Evolutionary conservation across 1,140 invertebrate genomes (phyloP).

Genomic region (Himalopsyche phryganea): DNA sequence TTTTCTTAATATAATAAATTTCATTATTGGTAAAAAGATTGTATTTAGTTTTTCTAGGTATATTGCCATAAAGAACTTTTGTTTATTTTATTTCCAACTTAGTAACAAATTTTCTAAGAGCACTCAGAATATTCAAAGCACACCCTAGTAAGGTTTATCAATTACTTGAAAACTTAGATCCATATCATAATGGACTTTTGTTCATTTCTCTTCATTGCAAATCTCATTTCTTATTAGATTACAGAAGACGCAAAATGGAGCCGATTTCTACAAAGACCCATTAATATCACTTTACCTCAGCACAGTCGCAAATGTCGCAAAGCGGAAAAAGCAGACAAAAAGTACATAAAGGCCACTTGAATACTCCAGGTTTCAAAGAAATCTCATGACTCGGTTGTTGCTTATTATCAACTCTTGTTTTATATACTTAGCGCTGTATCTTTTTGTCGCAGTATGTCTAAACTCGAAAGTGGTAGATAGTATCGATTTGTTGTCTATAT

Average conservation of each 20-base stretch:
- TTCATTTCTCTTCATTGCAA: constrained; percentile 30
- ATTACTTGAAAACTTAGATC: constrained; percentile 18
- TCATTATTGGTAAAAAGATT: too few relatives aligned
- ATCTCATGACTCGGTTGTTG: background rate
- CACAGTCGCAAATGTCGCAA: constrained; percentile 9
- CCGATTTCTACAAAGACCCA: constrained; percentile 11
- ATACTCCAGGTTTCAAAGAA: constrained; percentile 4
- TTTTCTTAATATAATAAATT: too few relatives aligned
- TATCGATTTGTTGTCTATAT: too few relatives aligned
- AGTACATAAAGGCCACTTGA: constrained; percentile 14
- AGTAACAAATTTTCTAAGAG: too few relatives aligned
- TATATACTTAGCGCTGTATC: too few relatives aligned
- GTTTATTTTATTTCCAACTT: too few relatives aligned
- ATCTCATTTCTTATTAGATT: constrained; percentile 32
- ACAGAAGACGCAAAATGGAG: constrained; percentile 8
- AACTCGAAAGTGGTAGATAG: too few relatives aligned
- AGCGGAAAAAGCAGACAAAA: constrained; percentile 8
- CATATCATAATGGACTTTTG: constrained; percentile 18
- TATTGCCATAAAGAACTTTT: too few relatives aligned
- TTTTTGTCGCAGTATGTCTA: too few relatives aligned
- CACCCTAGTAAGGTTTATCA: background rate
- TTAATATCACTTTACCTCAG: constrained; percentile 30
- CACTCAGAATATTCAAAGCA: too few relatives aligned
- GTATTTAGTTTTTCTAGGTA: too few relatives aligned
- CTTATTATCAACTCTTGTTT: too few relatives aligned